These are phyloP conservation scores for Dynastes tityus DNA, from an alignment of 2,888 invertebrate species.

Conservation along the genomic window DNA sequence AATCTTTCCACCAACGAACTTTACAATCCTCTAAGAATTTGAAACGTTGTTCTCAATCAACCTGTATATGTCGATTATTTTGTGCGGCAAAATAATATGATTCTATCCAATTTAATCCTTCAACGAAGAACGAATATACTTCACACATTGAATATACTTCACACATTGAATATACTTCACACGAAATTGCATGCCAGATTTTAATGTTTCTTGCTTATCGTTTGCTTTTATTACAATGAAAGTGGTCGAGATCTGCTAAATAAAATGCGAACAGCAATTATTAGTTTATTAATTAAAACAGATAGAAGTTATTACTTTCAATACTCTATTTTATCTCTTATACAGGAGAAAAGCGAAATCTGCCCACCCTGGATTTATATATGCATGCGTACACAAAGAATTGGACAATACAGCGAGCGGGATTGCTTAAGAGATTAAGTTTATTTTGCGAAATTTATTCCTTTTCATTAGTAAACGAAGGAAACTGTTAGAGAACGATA, in stretches of 20 bases:
- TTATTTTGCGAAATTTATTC: conserved; percentile 38
- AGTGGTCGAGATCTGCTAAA: not conserved
- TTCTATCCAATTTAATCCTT: too few species aligned
- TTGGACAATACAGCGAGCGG: conserved; percentile 14
- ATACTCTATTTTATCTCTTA: not conserved
- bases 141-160: too few species aligned
- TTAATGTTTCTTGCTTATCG: too few species aligned
- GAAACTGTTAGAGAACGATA: conserved; percentile 1
- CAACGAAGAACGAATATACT: too few species aligned
- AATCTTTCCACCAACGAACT: too few species aligned
- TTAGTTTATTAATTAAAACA: not conserved
- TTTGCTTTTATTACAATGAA: too few species aligned
- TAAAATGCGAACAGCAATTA: conserved; percentile 17
- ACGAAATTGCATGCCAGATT: too few species aligned
- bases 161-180: too few species aligned
- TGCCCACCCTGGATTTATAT: not conserved
- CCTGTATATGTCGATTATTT: too few species aligned
- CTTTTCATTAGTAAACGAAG: conserved; percentile 38
- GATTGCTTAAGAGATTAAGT: conserved; percentile 36
- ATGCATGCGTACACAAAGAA: not conserved
- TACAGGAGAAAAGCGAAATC: not conserved
- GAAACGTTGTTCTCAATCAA: too few species aligned
- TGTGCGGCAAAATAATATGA: too few species aligned
- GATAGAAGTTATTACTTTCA: not conserved
- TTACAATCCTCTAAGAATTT: too few species aligned